phyloP scores from a whole-genome alignment of 2,888 invertebrate genomes.

The Notodonta dromedarius region DNA sequence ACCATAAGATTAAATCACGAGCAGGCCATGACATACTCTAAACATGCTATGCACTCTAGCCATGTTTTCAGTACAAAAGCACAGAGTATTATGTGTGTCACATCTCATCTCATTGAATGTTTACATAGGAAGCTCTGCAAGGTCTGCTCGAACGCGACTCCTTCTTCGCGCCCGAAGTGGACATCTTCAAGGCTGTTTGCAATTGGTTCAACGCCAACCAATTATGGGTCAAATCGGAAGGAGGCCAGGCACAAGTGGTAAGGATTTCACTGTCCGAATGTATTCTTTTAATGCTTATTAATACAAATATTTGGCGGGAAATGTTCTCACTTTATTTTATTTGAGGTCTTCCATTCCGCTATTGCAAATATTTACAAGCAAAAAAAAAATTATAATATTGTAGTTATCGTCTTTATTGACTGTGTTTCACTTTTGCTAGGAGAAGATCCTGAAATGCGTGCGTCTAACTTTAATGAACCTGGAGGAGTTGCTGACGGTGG shows the following conservation, averaged over 20 bases:
- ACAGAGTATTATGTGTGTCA: no score
- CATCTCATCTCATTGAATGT: no score
- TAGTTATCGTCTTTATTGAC: no score
- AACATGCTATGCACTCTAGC: no score
- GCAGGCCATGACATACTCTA: no score
- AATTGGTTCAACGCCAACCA: constrained; percentile 94
- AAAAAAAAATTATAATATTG: no score
- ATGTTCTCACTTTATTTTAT: no score
- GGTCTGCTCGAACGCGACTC: constrained; percentile 96
- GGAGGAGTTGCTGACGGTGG: constrained; percentile 93
- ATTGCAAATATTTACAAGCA: no score
- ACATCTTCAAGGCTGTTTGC: constrained; percentile 96
- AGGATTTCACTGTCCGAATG: constrained; percentile 11
- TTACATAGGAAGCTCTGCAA: constrained; percentile 88
- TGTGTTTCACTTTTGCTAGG: constrained; percentile 42
- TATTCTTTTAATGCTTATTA: no score
- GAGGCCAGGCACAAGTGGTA: constrained; percentile 84
- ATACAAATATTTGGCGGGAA: background rate
- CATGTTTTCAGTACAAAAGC: no score
- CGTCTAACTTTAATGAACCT: constrained; percentile 95
- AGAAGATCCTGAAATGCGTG: constrained; percentile 85
- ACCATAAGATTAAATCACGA: no score
- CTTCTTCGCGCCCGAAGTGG: constrained; percentile 97
- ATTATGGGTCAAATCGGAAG: constrained; percentile 85
- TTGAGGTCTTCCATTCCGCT: no score